A percentile compares a stretch with the other conserved stretches of the same genome.
Evolutionary conservation across 2,888 invertebrate genomes (phyloP).

Genomic region (Parascotia fuliginaria): DNA sequence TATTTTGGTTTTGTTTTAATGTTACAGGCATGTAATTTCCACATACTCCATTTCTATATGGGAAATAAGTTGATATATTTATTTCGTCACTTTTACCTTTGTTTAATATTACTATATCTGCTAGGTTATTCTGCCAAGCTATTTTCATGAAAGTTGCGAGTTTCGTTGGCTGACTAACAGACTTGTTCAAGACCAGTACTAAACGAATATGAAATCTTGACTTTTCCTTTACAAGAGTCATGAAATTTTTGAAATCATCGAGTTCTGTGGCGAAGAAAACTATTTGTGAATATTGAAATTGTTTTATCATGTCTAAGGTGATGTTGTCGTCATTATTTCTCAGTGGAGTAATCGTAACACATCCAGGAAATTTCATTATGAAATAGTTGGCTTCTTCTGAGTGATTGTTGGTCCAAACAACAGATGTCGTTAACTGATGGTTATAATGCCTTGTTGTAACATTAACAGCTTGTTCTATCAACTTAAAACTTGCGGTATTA

Average conservation of each 20-base stretch:
- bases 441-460: conserved; percentile 51
- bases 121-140: conserved; percentile 57
- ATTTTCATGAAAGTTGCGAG: conserved; percentile 42
- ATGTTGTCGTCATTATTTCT: conserved; percentile 8
- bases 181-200: conserved; percentile 48
- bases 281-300: conserved; percentile 48
- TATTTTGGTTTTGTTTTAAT: conserved; percentile 31
- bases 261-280: conserved; percentile 49
- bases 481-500: conserved; percentile 13
- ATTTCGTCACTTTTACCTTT: conserved; percentile 26
- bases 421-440: conserved; percentile 40
- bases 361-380: conserved; percentile 44
- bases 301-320: neutral
- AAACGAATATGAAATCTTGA: conserved; percentile 48
- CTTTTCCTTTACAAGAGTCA: conserved; percentile 42
- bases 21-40: conserved; percentile 48
- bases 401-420: conserved; percentile 49
- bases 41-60: conserved; percentile 54
- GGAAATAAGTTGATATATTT: conserved; percentile 54
- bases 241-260: conserved; percentile 49
- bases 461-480: conserved; percentile 43
- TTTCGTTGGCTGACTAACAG: conserved; percentile 18
- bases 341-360: conserved; percentile 41
- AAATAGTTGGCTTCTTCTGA: conserved; percentile 40
- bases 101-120: conserved; percentile 55